Base-by-base conservation (phyloP, 2,797 vertebrate species). In the Pseudomugil tenellus region DNA sequence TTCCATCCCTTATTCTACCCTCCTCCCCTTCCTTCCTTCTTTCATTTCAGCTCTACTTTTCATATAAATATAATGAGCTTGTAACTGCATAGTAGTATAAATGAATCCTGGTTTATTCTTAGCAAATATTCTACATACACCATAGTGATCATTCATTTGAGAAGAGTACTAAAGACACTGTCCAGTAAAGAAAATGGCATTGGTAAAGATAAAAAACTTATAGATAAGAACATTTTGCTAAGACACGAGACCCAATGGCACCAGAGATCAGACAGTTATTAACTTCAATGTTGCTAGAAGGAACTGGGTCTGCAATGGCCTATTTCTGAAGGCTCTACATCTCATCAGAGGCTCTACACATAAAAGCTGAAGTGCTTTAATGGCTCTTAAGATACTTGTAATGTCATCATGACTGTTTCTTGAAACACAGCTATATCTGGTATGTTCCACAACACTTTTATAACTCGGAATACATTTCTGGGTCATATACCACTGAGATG, bases 271-370 rank as follows among this genome's bases (percentile, higher is more conserved):
- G 74, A 90, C 88, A 91, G 78, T 81, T 83, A 91, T 92, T 89
- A 90, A 89, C 86, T 87, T 72, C 55, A 58, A 69, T 58, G 68
- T 61, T 77, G 74, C 79, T 58, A 34, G 79, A 75, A 87, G 80
- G 76, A 88, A 87, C 81, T 81, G 75, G 81, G 71, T 89, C 79
- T 83, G 80, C 61, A 76, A 89, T 92, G 90, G 83, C 92, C 92
- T 92, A 90, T 92, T 94, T 93, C 86, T 91, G 75, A 78, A 86
- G 88, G 83, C 83, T 87, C 85, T 79, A 89, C 88, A 89, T 87
- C 88, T 92, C 91, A 92, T 84, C 76, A 84, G 80, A 67, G 70
- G 77, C 83, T 74, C 79, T 89, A 32, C 76, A 84, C 77, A 85
- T 77, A n/a, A 74, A 78, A 89, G 81, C 81, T 74, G 81, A 85